These are phyloP conservation scores for Microctenopoma stevenorrisi DNA, from an alignment of 2,797 vertebrate genomes.

Conservation along the genomic window DNA sequence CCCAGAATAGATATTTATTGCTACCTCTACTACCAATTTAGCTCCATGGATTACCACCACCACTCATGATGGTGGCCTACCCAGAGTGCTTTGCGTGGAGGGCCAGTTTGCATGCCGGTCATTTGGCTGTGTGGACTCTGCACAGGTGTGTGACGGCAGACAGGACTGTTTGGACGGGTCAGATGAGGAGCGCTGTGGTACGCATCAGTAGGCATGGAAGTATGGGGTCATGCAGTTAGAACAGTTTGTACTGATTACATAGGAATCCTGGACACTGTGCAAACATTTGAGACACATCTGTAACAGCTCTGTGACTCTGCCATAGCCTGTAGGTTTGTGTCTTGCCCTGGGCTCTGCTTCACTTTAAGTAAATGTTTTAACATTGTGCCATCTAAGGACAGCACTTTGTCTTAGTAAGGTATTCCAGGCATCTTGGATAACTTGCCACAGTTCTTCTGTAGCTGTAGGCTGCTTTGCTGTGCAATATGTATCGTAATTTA, in stretches of 20 bases:
- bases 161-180: constrained; percentile 87
- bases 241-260: background rate
- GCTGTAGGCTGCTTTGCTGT: background rate
- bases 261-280: too few relatives aligned
- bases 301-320: too few relatives aligned
- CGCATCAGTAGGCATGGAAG: constrained; percentile 8
- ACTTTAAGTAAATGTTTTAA: too few relatives aligned
- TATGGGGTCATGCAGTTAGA: too few relatives aligned
- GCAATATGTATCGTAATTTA: background rate
- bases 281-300: background rate
- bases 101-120: constrained; percentile 83
- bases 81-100: constrained; percentile 78
- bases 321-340: too few relatives aligned
- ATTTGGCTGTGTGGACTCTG: constrained; percentile 84
- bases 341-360: too few relatives aligned
- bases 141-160: constrained; percentile 83
- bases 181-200: constrained; percentile 87
- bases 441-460: background rate
- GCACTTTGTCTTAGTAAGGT: too few relatives aligned
- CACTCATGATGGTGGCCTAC: constrained; percentile 65
- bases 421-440: background rate
- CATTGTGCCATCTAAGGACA: too few relatives aligned
- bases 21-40: constrained; percentile 11
- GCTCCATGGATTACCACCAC: constrained; percentile 46
- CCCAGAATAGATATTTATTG: background rate